phyloP scores from a whole-genome alignment of 2,888 invertebrate species.

The Megastigmus dorsalis region DNA sequence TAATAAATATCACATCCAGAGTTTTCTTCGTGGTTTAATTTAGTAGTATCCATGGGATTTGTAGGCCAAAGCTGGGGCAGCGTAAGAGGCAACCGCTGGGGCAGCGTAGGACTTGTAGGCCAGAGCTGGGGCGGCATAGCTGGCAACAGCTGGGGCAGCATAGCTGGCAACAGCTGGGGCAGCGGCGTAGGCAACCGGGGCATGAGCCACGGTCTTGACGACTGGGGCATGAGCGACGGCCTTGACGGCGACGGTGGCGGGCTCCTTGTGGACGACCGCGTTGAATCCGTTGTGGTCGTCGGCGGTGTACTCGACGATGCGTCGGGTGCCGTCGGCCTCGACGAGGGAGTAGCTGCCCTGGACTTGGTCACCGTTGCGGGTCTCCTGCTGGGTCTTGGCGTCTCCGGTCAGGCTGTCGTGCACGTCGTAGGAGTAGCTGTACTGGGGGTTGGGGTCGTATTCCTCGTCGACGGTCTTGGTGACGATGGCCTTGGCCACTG shows the following conservation, averaged over 20 bases:
- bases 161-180: neutral
- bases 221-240: constrained; percentile 23
- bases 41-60: neutral
- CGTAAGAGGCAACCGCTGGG: neutral
- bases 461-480: constrained; percentile 66
- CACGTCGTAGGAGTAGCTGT: constrained; percentile 69
- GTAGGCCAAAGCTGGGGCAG: constrained; percentile 3
- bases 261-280: constrained; percentile 69
- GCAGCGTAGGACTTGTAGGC: constrained; percentile 16
- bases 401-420: constrained; percentile 69
- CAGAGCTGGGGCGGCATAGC: constrained; percentile 12
- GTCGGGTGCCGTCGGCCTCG: constrained; percentile 75
- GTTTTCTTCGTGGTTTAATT: neutral
- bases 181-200: constrained; percentile 26
- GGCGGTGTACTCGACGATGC: constrained; percentile 70
- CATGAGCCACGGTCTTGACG: constrained; percentile 31
- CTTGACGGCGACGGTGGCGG: constrained; percentile 39
- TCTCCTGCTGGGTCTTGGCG: constrained; percentile 68
- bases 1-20: neutral
- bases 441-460: constrained; percentile 71
- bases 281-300: constrained; percentile 70
- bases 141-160: constrained; percentile 19
- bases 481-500: constrained; percentile 63
- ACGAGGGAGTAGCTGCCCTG: constrained; percentile 74
- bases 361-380: constrained; percentile 68